Conservation (phyloP, 2,888 invertebrate species). For the Acrobasis repandana region DNA sequence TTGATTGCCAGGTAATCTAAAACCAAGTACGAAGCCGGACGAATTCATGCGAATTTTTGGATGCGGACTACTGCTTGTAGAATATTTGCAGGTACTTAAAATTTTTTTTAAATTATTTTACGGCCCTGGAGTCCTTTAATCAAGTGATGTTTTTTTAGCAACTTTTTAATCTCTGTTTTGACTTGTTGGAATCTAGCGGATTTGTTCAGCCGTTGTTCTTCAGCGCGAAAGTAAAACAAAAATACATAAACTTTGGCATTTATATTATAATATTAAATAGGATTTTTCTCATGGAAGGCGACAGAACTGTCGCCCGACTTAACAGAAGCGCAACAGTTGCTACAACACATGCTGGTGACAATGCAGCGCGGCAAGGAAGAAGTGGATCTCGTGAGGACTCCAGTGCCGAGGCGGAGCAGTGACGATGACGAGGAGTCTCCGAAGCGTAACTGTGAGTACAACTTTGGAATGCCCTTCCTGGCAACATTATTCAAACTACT, state of each 20-base stretch:
- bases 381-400: neutral
- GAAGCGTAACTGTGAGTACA: conserved; percentile 35
- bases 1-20: conserved; percentile 39
- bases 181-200: too few species aligned
- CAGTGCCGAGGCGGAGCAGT: conserved; percentile 1
- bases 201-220: too few species aligned
- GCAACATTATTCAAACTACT: too few species aligned
- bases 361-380: neutral
- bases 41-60: conserved; percentile 50
- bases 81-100: conserved; percentile 48
- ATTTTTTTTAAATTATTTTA: too few species aligned
- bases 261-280: too few species aligned
- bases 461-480: too few species aligned
- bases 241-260: too few species aligned
- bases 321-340: conserved; percentile 27
- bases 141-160: too few species aligned
- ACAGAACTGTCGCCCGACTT: conserved; percentile 26
- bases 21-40: conserved; percentile 33
- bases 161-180: too few species aligned
- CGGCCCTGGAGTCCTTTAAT: too few species aligned
- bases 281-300: conserved; percentile 3
- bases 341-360: conserved; percentile 18
- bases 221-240: too few species aligned
- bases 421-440: neutral
- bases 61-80: conserved; percentile 43